Evolutionary conservation across 1,140 invertebrate species (phyloP), one percentile per base, ranked within the genome.

Genomic region (Uloborus diversus): DNA sequence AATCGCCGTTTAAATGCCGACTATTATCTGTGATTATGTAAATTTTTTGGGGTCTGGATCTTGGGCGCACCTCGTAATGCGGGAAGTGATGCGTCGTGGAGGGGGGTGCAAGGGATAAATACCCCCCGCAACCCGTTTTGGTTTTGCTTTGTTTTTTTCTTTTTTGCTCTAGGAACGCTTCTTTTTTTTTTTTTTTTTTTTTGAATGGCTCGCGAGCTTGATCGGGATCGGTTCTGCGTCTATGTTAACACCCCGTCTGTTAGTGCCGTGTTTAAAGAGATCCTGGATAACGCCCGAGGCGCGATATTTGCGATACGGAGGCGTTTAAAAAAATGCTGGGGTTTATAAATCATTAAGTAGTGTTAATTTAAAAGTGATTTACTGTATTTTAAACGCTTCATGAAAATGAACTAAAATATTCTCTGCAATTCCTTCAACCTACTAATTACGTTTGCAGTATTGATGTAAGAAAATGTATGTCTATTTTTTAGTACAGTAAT

Each of bases 1-100:
- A 66, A 66, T 66, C 64, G 64, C 20, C 25, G 64, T 51, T 66
- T 66, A 66, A 66, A 66, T 42, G 42, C 64, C 61, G 64, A 66
- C 64, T 32, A 66, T 66, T 66, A 66, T 66, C 32, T 66, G 42
- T 66, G 64, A 66, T 66, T 66, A 66, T 66, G 64, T 66, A 66
- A 66, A 66, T 66, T 66, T 66, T n/a, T n/a, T 28, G 23, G 23
- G 42, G 37, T 66, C 37, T 65, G 2, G 9, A 42, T 9, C 17
- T 42, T 17, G 37, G 37, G 37, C 37, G 37, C 37, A 42, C 37
- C 37, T 42, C 37, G 37, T 42, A 17, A 17, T 13, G 37, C 9
- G n/a, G n/a, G n/a, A n/a, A n/a, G n/a, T n/a, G n/a, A n/a, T n/a
- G n/a, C n/a, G n/a, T n/a, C n/a, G 37, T 42, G 37, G 37, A 42